Percentiles rank a stretch among this genome's conserved stretches.
Conservation (phyloP, 2,888 invertebrate genomes). For the Lordiphosa andalusiaca region DNA sequence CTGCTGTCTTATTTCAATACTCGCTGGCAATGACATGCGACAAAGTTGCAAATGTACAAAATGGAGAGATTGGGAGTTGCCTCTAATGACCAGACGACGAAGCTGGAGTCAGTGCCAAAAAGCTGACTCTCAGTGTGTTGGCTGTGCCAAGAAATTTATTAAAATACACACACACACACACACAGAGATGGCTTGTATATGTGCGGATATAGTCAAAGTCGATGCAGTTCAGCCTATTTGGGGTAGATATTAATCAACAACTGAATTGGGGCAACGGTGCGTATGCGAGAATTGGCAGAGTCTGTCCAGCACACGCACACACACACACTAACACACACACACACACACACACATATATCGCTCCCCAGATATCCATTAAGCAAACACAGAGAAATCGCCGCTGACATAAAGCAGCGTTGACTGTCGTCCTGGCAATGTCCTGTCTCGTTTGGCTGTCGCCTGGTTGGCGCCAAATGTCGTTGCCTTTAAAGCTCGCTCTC, state of each 20-base stretch:
- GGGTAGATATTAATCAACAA: slow-evolving; percentile 41
- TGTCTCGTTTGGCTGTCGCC: slow-evolving; percentile 45
- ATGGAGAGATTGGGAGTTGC: slow-evolving; percentile 9
- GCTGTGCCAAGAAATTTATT: slow-evolving; percentile 14
- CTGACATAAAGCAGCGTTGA: slow-evolving; percentile 51
- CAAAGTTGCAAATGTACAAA: slow-evolving; percentile 18
- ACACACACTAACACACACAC: slow-evolving; percentile 15
- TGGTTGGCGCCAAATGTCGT: slow-evolving; percentile 54
- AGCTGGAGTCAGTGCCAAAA: slow-evolving; percentile 8
- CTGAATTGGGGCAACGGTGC: slow-evolving; percentile 45
- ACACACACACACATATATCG: slow-evolving; percentile 19
- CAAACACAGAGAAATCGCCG: slow-evolving; percentile 47
- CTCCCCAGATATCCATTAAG: slow-evolving; percentile 37
- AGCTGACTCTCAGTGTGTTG: neutral
- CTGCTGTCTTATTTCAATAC: slow-evolving; percentile 31
- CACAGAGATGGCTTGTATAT: neutral
- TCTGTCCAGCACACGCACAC: slow-evolving; percentile 47
- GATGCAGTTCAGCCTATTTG: neutral
- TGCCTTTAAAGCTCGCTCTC: slow-evolving; percentile 15
- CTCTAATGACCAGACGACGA: slow-evolving; percentile 11
- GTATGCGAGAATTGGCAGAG: slow-evolving; percentile 49
- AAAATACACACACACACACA: slow-evolving; percentile 4
- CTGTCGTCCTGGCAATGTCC: slow-evolving; percentile 46
- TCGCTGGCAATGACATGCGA: slow-evolving; percentile 17
- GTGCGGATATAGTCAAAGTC: neutral